Base-by-base conservation (phyloP, 2,797 vertebrate species). In the Acanthopagrus latus region DNA sequence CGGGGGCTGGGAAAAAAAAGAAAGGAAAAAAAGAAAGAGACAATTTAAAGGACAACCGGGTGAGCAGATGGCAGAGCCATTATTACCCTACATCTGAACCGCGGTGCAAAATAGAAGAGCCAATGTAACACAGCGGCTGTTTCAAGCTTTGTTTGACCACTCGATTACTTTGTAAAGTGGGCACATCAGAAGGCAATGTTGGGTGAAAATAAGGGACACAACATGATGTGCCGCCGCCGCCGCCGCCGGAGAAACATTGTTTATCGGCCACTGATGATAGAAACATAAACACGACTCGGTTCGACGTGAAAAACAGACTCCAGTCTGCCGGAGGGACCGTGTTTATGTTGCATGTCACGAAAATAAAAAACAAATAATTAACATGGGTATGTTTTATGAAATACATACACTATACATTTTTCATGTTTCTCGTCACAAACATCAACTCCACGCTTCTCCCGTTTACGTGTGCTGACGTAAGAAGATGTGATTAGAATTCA, bases 101-200 rank as follows among this genome's bases (percentile, higher is more conserved):
- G 46, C 52, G 23, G 75, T 23, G 64, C 77, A 75, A 79, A 91
- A 90, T 58, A 57, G 86, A 89, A 91, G 85, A 88, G 77, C 83
- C 77, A 76, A 70, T 43, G 74, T 81, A 82, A 69, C 57, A 50
- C 75, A 46, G 64, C 2, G 56, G 47, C 71, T 52, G 70, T 81
- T 88, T 81, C 75, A 75, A 81, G 85, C 84, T 88, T 85, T 90
- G 82, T 92, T 88, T 91, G 86, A 84, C 89, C 89, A 86, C 88
- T 88, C 66, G 41, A 93, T 92, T 91, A 86, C 86, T 80, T 92
- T 93, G 87, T 85, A 88, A 93, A 92, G 90, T 90, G 88, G 78
- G 47, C 77, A 78, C 88, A 89, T 90, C 88, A 87, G 85, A 83
- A 88, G 70, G 80, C 80, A 81, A 90, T 82, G 86, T 79, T 66